Evolutionary conservation across 2,888 invertebrate genomes (phyloP).

Genomic region (Rotaria sp.): DNA sequence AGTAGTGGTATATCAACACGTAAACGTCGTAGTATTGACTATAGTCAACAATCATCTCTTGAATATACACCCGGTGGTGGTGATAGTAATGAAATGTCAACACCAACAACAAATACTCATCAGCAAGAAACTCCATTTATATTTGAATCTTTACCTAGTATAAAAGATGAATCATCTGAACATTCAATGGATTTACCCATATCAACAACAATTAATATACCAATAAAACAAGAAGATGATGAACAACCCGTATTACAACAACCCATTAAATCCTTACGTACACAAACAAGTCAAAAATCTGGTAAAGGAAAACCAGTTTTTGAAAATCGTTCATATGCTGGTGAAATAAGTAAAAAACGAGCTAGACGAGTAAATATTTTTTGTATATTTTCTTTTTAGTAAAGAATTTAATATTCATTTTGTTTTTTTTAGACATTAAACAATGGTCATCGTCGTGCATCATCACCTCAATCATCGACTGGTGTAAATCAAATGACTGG

Average conservation of each 20-base stretch:
- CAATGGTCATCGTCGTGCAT: slow-evolving; percentile 19
- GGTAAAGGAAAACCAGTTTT: not conserved
- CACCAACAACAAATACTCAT: not conserved
- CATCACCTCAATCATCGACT: not conserved
- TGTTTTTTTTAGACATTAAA: slow-evolving; percentile 7
- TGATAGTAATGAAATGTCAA: not conserved
- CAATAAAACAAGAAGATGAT: not conserved
- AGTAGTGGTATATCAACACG: not conserved
- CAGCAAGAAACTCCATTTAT: not conserved
- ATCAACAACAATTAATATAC: not conserved
- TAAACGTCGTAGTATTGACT: slow-evolving; percentile 21
- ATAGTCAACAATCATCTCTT: slow-evolving; percentile 20
- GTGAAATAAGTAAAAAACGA: slow-evolving; percentile 21
- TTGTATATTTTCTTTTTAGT: not conserved
- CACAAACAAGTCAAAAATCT: slow-evolving; percentile 7
- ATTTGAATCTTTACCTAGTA: not conserved
- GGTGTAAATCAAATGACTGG: not conserved
- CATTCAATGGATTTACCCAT: slow-evolving; percentile 8
- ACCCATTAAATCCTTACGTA: not conserved
- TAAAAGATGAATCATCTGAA: not conserved
- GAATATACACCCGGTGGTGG: slow-evolving; percentile 16
- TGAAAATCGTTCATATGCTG: not conserved
- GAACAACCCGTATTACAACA: not conserved
- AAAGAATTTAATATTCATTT: not conserved
- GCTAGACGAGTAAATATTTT: not conserved